Evolutionary conservation across 2,113 vertebrate species (phyloP), one percentile per base, ranked within the genome.

Genomic region (Lepidothrix coronata): DNA sequence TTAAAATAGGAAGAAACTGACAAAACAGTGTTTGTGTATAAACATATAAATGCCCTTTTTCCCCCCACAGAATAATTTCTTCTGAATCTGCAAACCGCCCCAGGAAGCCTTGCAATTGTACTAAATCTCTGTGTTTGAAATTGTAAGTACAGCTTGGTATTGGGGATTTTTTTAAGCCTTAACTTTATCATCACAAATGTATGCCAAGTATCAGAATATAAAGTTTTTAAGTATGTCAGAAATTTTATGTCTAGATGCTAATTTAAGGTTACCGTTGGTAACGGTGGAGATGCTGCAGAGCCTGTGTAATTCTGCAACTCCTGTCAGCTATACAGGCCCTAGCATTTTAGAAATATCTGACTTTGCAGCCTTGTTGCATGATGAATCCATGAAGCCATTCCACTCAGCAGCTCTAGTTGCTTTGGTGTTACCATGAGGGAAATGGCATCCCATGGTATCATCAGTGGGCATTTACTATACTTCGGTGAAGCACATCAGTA

Each of bases 101-200:
- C 35, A 98, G 99, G 95, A 99, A 99, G 96, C 99, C 99, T 4
- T 99, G 99, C 94, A 99, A 99, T 97, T 99, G 99, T 98, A 99
- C 99, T 66, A 99, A 99, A 96, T 99, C 99, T 2, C 98, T 99
- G 51, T 99, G 99, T 97, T 98, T 99, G 91, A 99, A 99, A 97
- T 93, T 99, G 99, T 99, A 98, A 99, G 99, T 99, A 88, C 66
- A 89, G 33, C 28, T 73, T 85, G 84, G 15, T 33, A 75, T 65
- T 30, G 20, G 22, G 13, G 8, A 7, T 11, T n/a, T 57, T 89
- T 89, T 51, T 49, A 77, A 46, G 28, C 74, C 12, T 89, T 51
- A 12, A 43, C 71, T 80, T 81, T 63, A 17, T 51, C 24, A 52
- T 58, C 30, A 51, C 48, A 66, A 49, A 63, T 44, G 30, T 77